Percentiles rank a stretch among this genome's conserved stretches.
Evolutionary conservation across 2,797 vertebrate species (phyloP).

Genomic region (Mormyrus hasselquistii): DNA sequence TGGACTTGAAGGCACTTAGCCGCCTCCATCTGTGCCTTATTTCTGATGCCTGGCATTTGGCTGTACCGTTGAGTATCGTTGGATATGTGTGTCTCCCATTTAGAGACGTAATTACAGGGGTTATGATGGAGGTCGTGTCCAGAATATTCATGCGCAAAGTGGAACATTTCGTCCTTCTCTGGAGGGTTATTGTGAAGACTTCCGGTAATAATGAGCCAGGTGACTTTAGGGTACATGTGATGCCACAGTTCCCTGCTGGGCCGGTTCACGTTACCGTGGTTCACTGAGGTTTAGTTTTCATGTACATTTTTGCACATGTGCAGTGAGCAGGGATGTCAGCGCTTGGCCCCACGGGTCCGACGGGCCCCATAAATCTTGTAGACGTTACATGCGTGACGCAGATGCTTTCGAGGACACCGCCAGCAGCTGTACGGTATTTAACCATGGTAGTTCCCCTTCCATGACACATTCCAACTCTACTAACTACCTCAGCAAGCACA

Average conservation of each 20-base stretch:
- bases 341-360: background rate
- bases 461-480: background rate
- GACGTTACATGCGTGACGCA: background rate
- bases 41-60: background rate
- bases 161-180: background rate
- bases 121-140: background rate
- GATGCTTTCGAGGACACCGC: background rate
- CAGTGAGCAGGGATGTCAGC: background rate
- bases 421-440: background rate
- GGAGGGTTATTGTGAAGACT: background rate
- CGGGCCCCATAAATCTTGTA: background rate
- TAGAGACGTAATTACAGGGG: background rate
- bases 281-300: background rate
- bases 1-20: background rate
- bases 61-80: background rate
- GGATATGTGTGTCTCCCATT: background rate
- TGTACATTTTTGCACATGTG: background rate
- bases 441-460: background rate
- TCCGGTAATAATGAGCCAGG: background rate
- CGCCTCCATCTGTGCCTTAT: background rate
- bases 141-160: slow-evolving; percentile 4
- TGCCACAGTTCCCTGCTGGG: background rate
- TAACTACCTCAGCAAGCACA: background rate
- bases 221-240: background rate
- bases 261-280: background rate